phyloP scores from a whole-genome alignment of 2,888 invertebrate genomes.

The Villa cingulata region DNA sequence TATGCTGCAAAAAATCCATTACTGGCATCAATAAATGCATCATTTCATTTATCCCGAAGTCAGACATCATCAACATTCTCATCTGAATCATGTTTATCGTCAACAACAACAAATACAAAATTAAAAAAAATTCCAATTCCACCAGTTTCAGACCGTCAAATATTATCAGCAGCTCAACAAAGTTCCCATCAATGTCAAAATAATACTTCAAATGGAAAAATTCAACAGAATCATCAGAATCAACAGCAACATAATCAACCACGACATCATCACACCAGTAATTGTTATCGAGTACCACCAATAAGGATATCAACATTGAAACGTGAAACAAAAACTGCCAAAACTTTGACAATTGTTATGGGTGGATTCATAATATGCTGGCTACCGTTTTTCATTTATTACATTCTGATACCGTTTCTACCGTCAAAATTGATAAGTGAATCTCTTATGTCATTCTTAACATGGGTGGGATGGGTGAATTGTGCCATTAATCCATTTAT shows the following conservation, averaged over 20 bases:
- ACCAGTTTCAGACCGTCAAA: too few species aligned
- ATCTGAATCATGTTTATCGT: slow-evolving; percentile 23
- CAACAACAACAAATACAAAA: slow-evolving; percentile 3
- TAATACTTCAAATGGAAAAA: too few species aligned
- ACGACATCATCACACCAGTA: slow-evolving; percentile 16
- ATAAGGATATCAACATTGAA: slow-evolving; percentile 52
- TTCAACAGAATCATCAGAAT: slow-evolving; percentile 9
- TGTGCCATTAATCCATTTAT: slow-evolving; percentile 85
- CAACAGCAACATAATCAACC: slow-evolving; percentile 12
- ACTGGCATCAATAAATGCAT: slow-evolving; percentile 16
- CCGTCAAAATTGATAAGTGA: slow-evolving; percentile 45
- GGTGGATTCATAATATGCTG: slow-evolving; percentile 81
- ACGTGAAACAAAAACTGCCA: slow-evolving; percentile 74
- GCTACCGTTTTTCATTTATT: slow-evolving; percentile 77
- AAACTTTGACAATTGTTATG: slow-evolving; percentile 76
- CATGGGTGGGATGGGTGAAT: slow-evolving; percentile 84
- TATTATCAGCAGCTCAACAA: too few species aligned
- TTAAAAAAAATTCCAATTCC: neutral
- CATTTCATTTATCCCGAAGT: slow-evolving; percentile 25
- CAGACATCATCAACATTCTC: slow-evolving; percentile 24
- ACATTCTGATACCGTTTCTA: slow-evolving; percentile 68
- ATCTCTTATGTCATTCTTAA: slow-evolving; percentile 58
- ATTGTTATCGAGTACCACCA: slow-evolving; percentile 25
- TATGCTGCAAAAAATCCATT: slow-evolving; percentile 14
- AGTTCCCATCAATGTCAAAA: too few species aligned